Base-by-base conservation (phyloP, 2,888 invertebrate genomes). In the Isoperla grammatica region DNA sequence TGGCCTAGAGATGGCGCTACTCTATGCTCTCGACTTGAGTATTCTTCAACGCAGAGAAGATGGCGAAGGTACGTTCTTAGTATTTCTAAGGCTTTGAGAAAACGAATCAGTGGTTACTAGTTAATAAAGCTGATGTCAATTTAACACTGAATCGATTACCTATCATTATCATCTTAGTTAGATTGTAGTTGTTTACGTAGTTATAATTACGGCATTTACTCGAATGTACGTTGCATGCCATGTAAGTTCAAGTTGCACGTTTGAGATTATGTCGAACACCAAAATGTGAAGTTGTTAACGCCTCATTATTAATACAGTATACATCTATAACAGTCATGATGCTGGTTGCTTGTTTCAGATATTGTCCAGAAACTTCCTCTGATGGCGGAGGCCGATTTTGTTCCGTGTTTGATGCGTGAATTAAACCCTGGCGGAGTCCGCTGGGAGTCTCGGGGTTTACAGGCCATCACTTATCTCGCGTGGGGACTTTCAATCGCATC, bases 1-100 rank as follows among this genome's bases (percentile, higher is more conserved):
- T 2, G 86, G 88, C 1, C 74, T 95, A 29, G 79, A 90, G 63
- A 88, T 95, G 87, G 86, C 94, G 0, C 74, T 95, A 43, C 73
- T 95, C 2, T 91, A 91, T 71, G 85, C 89, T 0, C 76, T 94
- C 58, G 94, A 96, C 74, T 78, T 93, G 9, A 90, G 90, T 65
- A 81, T 89, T 19, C 74, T 95, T 57, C 85, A 75, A 65, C 81
- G 82, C 55, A 80, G 85, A 29, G 90, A 91, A 73, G 87, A 88
- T 70, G 84, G 88, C 58, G 90, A 88, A 73, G 74, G 75, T 75
- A 69, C 62, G 53, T 61, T 40, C 40, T 40, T 40, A 12, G 15
- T 40, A 6, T 37, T 37, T n/a, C n/a, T n/a, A n/a, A n/a, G n/a
- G n/a, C n/a, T n/a, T n/a, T n/a, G n/a, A n/a, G n/a, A 8, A 50